Evolutionary conservation across 2,888 invertebrate species (phyloP), one percentile per base, ranked within the genome.

Genomic region (Branchinecta sandiegonensis): DNA sequence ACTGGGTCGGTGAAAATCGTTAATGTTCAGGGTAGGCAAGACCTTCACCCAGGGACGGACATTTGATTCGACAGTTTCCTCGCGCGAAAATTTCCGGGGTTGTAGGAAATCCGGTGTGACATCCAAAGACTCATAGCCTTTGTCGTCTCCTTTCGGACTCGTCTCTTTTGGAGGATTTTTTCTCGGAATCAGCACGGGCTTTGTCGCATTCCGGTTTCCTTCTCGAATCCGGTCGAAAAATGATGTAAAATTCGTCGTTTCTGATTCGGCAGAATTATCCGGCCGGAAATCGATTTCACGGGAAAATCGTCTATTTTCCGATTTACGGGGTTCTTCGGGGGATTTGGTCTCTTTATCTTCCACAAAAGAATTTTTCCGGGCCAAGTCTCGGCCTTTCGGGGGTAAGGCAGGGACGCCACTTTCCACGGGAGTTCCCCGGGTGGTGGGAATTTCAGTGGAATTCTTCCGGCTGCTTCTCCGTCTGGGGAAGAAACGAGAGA

Each of bases 71-170:
- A 14, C 14, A n/a, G 56, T n/a, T 56, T 56, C 56, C 17, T 56
- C 56, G n/a, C 56, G n/a, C 17, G 56, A 56, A 56, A 56, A 17
- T 17, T 56, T 56, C 9, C 56, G n/a, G n/a, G 10, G 56, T 10
- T 56, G n/a, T 8, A 66, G n/a, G n/a, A 48, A 65, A 11, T 68
- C 68, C 17, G 68, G 68, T 8, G 65, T 67, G 46, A 68, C 47
- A 46, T 47, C 46, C 37, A 68, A 46, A 47, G 68, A 68, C 47
- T 68, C 68, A 64, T 68, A 68, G 13, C 68, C 68, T 66, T 66
- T 68, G 11, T 67, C 67, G 56, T 67, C 63, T n/a, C 37, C 23
- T 46, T 50, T 47, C 17, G 8, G 23, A 56, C 56, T 56, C 14
- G 56, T 17, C 17, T 14, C n/a, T 56, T 14, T 14, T 1, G 56